These are phyloP conservation scores for Eurytoma adleriae DNA, from an alignment of 2,888 invertebrate species.

Conservation along the genomic window DNA sequence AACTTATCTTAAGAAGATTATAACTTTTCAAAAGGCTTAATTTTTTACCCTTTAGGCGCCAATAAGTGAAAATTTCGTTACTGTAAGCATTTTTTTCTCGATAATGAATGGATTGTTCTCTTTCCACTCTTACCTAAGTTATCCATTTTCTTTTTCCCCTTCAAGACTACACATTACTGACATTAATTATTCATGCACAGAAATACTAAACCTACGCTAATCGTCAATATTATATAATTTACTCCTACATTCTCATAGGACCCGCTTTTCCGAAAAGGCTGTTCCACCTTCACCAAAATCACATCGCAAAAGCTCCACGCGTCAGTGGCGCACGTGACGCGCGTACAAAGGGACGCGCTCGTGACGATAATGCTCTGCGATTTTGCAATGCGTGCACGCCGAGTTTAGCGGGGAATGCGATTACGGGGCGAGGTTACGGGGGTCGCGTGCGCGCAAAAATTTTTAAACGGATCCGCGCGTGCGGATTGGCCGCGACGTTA, in stretches of 20 bases:
- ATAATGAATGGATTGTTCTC: no score
- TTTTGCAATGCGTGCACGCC: constrained; percentile 29
- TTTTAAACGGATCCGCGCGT: constrained; percentile 56
- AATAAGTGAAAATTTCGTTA: neutral
- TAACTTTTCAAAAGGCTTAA: neutral
- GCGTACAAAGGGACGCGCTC: neutral
- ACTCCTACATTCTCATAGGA: neutral
- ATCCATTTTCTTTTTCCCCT: neutral
- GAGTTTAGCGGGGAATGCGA: constrained; percentile 36
- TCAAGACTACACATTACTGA: neutral
- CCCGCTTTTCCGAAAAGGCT: neutral
- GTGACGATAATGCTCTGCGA: constrained; percentile 48
- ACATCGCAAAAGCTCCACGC: neutral
- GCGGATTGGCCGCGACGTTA: constrained; percentile 39
- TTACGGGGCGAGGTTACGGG: constrained; percentile 51
- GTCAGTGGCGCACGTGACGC: neutral
- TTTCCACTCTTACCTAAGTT: no score
- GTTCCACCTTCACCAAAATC: neutral
- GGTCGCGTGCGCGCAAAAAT: constrained; percentile 55
- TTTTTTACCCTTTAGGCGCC: constrained; percentile 4
- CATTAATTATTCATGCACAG: neutral
- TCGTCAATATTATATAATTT: neutral
- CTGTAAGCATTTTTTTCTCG: no score
- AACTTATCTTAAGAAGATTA: constrained; percentile 14
- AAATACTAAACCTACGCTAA: neutral